Conservation (phyloP, 2,797 vertebrate genomes). For the Phoxinus dragarum region DNA sequence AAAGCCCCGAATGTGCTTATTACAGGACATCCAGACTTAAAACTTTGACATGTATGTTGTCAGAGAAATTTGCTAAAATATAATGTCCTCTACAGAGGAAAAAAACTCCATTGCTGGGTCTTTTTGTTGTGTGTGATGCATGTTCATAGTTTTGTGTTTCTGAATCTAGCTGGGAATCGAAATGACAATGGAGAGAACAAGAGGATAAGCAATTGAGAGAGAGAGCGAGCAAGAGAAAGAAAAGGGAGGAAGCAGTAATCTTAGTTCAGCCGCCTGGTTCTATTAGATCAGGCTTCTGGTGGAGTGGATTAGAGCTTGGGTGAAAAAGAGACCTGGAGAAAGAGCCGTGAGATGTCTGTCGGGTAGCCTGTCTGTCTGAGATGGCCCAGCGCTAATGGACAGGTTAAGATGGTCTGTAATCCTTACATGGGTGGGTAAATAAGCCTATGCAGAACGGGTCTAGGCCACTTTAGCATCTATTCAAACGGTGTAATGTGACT, state of each 20-base stretch:
- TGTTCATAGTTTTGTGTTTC: constrained; percentile 62
- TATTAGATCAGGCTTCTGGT: constrained; percentile 8
- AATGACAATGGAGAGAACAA: constrained; percentile 3
- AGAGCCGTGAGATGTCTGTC: background rate
- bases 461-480: constrained; percentile 41
- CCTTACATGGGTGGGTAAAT: constrained; percentile 51
- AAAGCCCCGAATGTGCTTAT: too few species aligned
- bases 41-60: too few species aligned
- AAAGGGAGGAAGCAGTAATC: constrained; percentile 32
- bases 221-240: constrained; percentile 34
- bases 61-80: too few species aligned
- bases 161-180: constrained; percentile 44
- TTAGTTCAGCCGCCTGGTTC: constrained; percentile 41
- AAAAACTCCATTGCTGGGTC: too few species aligned
- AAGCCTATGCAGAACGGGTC: constrained; percentile 28
- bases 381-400: constrained; percentile 44
- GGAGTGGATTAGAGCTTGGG: constrained; percentile 38
- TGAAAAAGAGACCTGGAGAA: constrained; percentile 31
- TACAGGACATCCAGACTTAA: too few species aligned
- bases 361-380: constrained; percentile 49
- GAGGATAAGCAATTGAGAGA: background rate
- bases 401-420: constrained; percentile 45
- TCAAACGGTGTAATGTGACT: constrained; percentile 38
- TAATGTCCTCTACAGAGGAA: too few species aligned
- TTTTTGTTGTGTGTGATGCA: background rate